These are phyloP conservation scores for Herpailurus yagouaroundi DNA, from an alignment of 2,113 vertebrate species.

Conservation along the genomic window DNA sequence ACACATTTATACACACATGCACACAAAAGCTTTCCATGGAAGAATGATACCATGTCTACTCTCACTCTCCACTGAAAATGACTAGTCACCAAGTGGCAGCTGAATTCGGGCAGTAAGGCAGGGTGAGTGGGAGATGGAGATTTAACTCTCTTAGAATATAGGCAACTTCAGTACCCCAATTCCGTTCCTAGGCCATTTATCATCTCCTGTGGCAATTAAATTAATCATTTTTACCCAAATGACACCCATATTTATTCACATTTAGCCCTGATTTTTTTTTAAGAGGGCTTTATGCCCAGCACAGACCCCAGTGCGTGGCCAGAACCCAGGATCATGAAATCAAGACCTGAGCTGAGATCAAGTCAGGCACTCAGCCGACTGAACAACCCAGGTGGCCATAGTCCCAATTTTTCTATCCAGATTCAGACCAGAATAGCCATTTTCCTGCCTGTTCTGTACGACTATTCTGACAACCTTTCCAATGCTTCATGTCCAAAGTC, in stretches of 20 bases:
- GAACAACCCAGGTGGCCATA: no score
- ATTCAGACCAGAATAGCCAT: background rate
- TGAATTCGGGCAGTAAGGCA: background rate
- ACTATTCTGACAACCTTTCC: background rate
- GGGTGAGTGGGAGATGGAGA: no score
- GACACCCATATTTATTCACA: background rate
- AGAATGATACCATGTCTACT: background rate
- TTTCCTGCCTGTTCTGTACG: background rate
- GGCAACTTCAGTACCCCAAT: background rate
- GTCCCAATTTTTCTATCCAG: background rate
- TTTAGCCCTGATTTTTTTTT: background rate
- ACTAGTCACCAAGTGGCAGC: background rate
- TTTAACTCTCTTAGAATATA: background rate
- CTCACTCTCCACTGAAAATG: background rate
- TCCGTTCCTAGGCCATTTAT: background rate
- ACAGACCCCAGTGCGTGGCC: no score
- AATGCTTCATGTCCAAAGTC: background rate
- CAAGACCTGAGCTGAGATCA: no score
- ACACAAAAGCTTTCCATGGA: background rate
- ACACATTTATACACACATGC: background rate
- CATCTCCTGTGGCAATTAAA: background rate
- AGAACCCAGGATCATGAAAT: no score
- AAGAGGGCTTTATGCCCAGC: no score
- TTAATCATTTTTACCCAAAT: slow-evolving; percentile 1
- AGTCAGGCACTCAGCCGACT: no score